phyloP scores from a whole-genome alignment of 2,888 invertebrate genomes.

The Diaphora mendica region DNA sequence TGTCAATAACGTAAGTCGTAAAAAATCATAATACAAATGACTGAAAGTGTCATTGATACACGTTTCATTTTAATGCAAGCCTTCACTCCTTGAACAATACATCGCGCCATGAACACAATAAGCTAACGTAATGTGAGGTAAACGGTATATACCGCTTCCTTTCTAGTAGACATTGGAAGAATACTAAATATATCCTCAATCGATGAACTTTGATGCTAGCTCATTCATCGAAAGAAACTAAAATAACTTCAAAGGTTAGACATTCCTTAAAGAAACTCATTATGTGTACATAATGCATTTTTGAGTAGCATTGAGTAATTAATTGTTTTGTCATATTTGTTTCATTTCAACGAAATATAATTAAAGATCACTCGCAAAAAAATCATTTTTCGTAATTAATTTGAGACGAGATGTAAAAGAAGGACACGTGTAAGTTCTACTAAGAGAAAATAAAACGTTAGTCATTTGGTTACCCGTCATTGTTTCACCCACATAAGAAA shows the following conservation, averaged over 20 bases:
- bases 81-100: slow-evolving; percentile 72
- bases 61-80: slow-evolving; percentile 68
- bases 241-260: slow-evolving; percentile 8
- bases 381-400: slow-evolving; percentile 20
- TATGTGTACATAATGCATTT: slow-evolving; percentile 22
- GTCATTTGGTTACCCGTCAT: slow-evolving; percentile 63
- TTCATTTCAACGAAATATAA: slow-evolving; percentile 25
- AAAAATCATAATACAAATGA: slow-evolving; percentile 34
- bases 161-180: slow-evolving; percentile 63
- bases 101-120: slow-evolving; percentile 69
- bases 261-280: slow-evolving; percentile 19
- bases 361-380: slow-evolving; percentile 19
- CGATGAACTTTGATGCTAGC: slow-evolving; percentile 43
- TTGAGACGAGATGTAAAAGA: slow-evolving; percentile 33
- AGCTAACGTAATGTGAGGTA: slow-evolving; percentile 77
- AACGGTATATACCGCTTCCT: slow-evolving; percentile 74
- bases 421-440: slow-evolving; percentile 49
- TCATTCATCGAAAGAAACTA: slow-evolving; percentile 25
- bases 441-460: slow-evolving; percentile 50
- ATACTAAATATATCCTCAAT: slow-evolving; percentile 70
- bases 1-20: slow-evolving; percentile 6
- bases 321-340: slow-evolving; percentile 20
- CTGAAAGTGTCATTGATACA: slow-evolving; percentile 47
- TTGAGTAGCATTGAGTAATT: slow-evolving; percentile 18
- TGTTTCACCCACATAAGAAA: slow-evolving; percentile 76